Evolutionary conservation across 2,888 invertebrate genomes (phyloP).

Genomic region (Panzeria rudis): DNA sequence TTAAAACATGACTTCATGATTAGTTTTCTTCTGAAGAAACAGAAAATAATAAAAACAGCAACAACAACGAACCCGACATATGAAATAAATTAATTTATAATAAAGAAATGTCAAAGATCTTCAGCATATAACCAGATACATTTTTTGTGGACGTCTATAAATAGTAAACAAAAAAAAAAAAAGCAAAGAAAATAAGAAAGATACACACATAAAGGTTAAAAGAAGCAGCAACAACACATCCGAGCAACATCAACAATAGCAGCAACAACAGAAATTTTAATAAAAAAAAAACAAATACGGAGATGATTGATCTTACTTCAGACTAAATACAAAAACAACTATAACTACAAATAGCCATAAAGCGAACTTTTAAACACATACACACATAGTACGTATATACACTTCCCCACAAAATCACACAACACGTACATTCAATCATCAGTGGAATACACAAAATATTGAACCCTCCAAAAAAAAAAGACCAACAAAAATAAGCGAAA

Average conservation of each 20-base stretch:
- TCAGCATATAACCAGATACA: constrained; percentile 61
- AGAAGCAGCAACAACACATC: constrained; percentile 29
- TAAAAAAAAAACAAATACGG: constrained; percentile 30
- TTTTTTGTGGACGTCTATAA: constrained; percentile 24
- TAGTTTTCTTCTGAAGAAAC: background rate
- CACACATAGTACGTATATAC: background rate
- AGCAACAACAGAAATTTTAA: background rate
- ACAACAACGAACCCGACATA: constrained; percentile 17
- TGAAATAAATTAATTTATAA: constrained; percentile 50
- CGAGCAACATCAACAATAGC: constrained; percentile 9
- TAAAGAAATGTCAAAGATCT: constrained; percentile 72
- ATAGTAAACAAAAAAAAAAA: constrained; percentile 35
- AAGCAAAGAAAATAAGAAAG: constrained; percentile 13
- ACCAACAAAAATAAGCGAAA: constrained; percentile 20
- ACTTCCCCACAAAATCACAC: background rate
- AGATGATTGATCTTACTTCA: constrained; percentile 68
- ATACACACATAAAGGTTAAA: constrained; percentile 55
- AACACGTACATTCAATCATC: background rate
- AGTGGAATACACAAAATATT: background rate
- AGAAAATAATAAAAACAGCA: constrained; percentile 6
- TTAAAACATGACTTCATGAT: constrained; percentile 43
- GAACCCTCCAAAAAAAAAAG: constrained; percentile 35
- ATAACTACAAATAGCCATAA: constrained; percentile 2
- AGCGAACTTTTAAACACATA: constrained; percentile 16
- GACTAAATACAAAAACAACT: constrained; percentile 19